Base-by-base conservation (phyloP, 2,888 invertebrate genomes). In the Macrosiphum euphorbiae region DNA sequence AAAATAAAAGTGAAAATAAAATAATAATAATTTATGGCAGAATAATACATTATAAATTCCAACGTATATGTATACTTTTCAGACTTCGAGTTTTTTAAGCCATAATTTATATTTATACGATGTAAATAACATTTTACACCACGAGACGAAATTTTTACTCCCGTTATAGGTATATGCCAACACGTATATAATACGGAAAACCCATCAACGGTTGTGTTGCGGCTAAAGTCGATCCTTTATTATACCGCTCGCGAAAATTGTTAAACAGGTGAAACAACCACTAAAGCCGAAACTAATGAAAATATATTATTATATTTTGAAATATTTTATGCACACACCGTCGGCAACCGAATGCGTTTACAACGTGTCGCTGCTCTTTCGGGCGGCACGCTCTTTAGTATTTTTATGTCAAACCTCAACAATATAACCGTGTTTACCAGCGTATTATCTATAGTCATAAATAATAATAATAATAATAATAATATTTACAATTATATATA, bases 201-300 rank as follows among this genome's bases (percentile, higher is more conserved):
- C n/a, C 78, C 35, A 78, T 50, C 50, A 35, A 35, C 47, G 52
- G n/a, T n/a, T 86, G 55, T 41, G 13, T 20, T 16, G 90, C 28
- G 55, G 84, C 55, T 26, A 91, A 91, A 91, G 55, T 58, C 91
- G 44, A 52, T 86, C 44, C 47, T 58, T 86, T 86, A 35, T 92
- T 41, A 28, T 47, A 52, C 20, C 50, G 50, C 55, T 67, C 4
- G 44, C 8, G 41, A 78, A 88, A 88, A 92, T 55, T 52, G 88
- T 89, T 84, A 55, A 88, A 84, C 78, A 55, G 88, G 88, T 50
- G 78, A 92, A 92, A 92, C 88, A 28, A 58, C 55, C 78, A 55
- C 55, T 52, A 88, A 87, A 85, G 26, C 92, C 35, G 26, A 93
- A 84, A 85, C 92, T 89, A 93, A 93, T 93, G 92, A 93, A 93